Evolutionary conservation across 2,888 invertebrate genomes (phyloP).

Genomic region (Syritta pipiens): DNA sequence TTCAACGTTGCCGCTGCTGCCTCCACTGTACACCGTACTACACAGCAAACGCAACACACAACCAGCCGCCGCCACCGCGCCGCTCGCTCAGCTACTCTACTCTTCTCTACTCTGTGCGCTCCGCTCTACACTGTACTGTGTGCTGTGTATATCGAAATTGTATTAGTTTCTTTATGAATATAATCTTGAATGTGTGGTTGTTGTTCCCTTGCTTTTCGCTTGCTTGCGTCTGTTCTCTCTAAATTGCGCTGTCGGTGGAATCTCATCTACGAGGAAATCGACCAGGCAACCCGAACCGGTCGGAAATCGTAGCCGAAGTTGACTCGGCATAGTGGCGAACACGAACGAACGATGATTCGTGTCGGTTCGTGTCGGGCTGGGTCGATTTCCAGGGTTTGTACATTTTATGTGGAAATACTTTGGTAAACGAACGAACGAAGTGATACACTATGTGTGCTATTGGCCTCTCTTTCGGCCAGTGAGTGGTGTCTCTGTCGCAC

Average conservation of each 20-base stretch:
- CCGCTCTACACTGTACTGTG: conserved; percentile 26
- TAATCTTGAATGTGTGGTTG: conserved; percentile 71
- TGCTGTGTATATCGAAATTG: conserved; percentile 71
- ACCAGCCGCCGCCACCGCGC: too few species aligned
- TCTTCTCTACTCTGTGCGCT: conserved; percentile 26
- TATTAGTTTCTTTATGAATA: conserved; percentile 74
- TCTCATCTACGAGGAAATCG: conserved; percentile 72
- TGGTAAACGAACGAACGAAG: conserved; percentile 70
- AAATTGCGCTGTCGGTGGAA: conserved; percentile 73
- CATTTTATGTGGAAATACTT: conserved; percentile 69
- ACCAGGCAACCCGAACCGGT: conserved; percentile 62
- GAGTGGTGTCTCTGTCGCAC: conserved; percentile 56
- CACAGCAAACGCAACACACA: too few species aligned
- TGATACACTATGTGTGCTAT: conserved; percentile 69
- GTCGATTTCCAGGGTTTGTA: conserved; percentile 63
- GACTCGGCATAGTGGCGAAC: conserved; percentile 25
- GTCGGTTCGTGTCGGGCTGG: conserved; percentile 28
- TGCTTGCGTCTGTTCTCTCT: conserved; percentile 74
- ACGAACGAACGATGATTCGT: conserved; percentile 57
- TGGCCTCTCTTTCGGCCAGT: conserved; percentile 53
- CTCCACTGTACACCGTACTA: conserved; percentile 37
- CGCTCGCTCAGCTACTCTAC: conserved; percentile 14
- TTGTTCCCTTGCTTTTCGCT: conserved; percentile 74
- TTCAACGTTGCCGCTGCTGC: conserved; percentile 47
- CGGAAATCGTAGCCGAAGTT: conserved; percentile 56